A percentile compares a stretch with the other conserved stretches of the same genome.
These are phyloP conservation scores for Hylaeus volcanicus DNA, from an alignment of 1,140 invertebrate species.

Conservation along the genomic window DNA sequence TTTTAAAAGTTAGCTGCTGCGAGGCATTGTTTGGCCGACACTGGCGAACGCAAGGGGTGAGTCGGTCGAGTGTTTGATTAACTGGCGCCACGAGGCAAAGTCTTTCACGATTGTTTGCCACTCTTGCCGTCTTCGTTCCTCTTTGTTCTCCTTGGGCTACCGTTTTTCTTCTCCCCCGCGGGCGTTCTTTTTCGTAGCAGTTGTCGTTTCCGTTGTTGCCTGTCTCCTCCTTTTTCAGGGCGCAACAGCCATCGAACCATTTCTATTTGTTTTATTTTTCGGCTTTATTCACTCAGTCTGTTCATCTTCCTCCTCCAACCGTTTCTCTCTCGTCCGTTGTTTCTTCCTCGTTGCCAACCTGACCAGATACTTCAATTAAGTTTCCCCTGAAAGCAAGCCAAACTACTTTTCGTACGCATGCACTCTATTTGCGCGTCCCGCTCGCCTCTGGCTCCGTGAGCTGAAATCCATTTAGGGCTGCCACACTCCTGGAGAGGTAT, in stretches of 20 bases:
- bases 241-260: neutral
- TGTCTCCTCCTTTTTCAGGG: neutral
- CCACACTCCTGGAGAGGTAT: neutral
- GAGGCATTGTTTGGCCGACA: constrained; percentile 63
- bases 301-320: neutral
- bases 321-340: constrained; percentile 1
- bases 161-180: neutral
- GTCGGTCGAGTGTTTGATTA: constrained; percentile 60
- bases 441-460: neutral
- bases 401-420: constrained; percentile 25
- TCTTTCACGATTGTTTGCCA: constrained; percentile 50
- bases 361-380: constrained; percentile 36
- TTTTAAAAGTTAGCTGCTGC: constrained; percentile 68
- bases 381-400: constrained; percentile 6
- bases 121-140: neutral
- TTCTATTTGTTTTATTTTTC: neutral
- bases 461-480: constrained; percentile 23
- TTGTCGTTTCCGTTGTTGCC: constrained; percentile 16
- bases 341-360: neutral
- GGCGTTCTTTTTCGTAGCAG: constrained; percentile 2
- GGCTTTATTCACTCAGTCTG: neutral
- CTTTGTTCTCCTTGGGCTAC: constrained; percentile 9
- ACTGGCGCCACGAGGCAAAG: constrained; percentile 53
- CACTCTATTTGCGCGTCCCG: neutral
- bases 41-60: neutral